Evolutionary conservation across 2,888 invertebrate species (phyloP), one percentile per base, ranked within the genome.

Genomic region (Acronicta aceris): DNA sequence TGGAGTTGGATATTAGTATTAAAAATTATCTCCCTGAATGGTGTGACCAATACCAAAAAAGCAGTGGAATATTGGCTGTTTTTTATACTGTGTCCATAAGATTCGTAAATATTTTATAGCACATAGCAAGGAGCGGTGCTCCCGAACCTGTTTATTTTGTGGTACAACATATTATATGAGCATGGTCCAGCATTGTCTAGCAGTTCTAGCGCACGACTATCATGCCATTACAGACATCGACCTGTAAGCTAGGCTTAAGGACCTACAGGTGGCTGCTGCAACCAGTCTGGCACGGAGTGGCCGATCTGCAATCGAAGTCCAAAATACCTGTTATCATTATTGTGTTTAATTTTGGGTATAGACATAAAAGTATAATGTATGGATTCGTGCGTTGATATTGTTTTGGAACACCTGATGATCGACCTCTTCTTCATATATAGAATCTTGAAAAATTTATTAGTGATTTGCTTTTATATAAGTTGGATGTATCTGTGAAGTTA

Each of bases 261-360:
- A 93, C 93, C 91, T 92, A 93, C 93, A 87, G 83, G 75, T 85
- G 85, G 59, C 70, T 78, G 78, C 84, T 81, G 85, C 82, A 79
- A 74, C 82, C 83, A 64, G 83, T 76, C 65, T 81, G 85, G 58
- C 84, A 81, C 76, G 92, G 91, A 76, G 83, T 86, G 71, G 85
- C 82, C 55, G 89, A 89, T 87, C 93, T 93, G 93, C 71, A 92
- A 91, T 81, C 68, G 76, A 77, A 81, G 71, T 61, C 59, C 33
- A 58, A 42, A 17, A 46, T 63, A 42, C 15, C 15, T 46, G 36
- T 46, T 16, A 17, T 33, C 17, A 47, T 41, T 47, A 2, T 30
- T 41, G 17, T 30, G 40, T 30, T 55, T 30, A 17, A 41, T 46
- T 15, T 45, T 43, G 5, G 5, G 16, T 41, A 41, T 12, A 12